Evolutionary conservation across 1,140 invertebrate genomes (phyloP), one percentile per base, ranked within the genome.

Genomic region (Drosophila repleta): DNA sequence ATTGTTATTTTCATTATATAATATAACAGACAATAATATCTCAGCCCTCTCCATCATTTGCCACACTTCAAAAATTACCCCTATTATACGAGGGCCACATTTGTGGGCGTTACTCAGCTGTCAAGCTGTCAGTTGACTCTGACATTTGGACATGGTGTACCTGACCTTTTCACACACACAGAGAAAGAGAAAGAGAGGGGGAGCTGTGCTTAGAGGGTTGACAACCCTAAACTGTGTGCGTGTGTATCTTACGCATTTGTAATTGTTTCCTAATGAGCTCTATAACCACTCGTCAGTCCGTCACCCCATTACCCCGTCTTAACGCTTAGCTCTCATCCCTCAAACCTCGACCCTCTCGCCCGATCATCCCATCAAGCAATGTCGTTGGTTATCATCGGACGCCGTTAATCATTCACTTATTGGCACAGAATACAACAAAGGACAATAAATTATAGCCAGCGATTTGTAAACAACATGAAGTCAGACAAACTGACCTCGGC

Each of bases 251-350:
- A 15, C 41, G 26, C 48, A 48, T 65, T 71, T 73, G 77, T 88
- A 87, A 87, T 87, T 87, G 83, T 76, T 88, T 83, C 67, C 79
- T 87, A 87, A 87, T 88, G 83, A 87, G 71, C 75, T 74, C 74
- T 57, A 73, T 67, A 51, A 68, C 26, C 39, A 60, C 26, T 52
- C 49, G 26, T 32, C 49, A 15, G 18, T 35, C 13, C 21, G 29
- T 4, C 32, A 29, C 29, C 29, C 7, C 29, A 6, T 29, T 8
- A 29, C 29, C 43, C 15, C 21, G 21, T 3, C 32, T 10, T 37
- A 46, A 55, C 62, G 70, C 79, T 10, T 37, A 46, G 52, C 62
- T 65, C 79, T 21, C 52, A 24, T 6, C 51, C 49, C 21, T 4
- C 18, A 43, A 43, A 4, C 10, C 39, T 17, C 17, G n/a, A 20